Conservation (phyloP, 1,140 invertebrate species). For the Panagrolaimus sp. region DNA sequence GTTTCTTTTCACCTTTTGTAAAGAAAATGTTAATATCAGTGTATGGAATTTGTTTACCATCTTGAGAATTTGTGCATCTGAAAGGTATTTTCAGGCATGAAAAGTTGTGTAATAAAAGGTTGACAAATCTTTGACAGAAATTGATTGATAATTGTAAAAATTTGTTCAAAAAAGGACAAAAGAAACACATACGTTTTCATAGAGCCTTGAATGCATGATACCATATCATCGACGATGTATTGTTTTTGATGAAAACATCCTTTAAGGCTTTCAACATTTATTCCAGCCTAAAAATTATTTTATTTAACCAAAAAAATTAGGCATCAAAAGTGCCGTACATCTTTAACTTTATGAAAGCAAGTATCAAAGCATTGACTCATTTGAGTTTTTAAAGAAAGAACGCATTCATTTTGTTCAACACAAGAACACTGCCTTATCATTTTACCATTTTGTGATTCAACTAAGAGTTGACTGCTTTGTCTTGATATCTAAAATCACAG, state of each 20-base stretch:
- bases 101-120: neutral
- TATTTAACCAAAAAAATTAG: neutral
- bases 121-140: too few species aligned
- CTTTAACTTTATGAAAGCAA: conserved; percentile 27
- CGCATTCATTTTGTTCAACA: conserved; percentile 28
- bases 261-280: conserved; percentile 20
- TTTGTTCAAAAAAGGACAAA: neutral
- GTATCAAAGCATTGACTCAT: conserved; percentile 27
- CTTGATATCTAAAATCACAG: conserved; percentile 19
- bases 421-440: conserved; percentile 35
- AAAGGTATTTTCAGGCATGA: neutral
- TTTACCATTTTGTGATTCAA: conserved; percentile 20
- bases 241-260: conserved; percentile 17
- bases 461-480: conserved; percentile 21
- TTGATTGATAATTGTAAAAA: too few species aligned
- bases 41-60: conserved; percentile 15
- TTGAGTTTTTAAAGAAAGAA: conserved; percentile 29
- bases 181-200: conserved; percentile 22
- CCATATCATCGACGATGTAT: conserved; percentile 24
- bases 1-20: neutral
- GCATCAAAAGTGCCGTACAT: neutral
- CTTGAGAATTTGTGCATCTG: conserved; percentile 7
- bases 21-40: conserved; percentile 11
- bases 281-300: conserved; percentile 11
- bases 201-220: conserved; percentile 23